Conservation (phyloP, 2,888 invertebrate species). For the Chouioia cunea region DNA sequence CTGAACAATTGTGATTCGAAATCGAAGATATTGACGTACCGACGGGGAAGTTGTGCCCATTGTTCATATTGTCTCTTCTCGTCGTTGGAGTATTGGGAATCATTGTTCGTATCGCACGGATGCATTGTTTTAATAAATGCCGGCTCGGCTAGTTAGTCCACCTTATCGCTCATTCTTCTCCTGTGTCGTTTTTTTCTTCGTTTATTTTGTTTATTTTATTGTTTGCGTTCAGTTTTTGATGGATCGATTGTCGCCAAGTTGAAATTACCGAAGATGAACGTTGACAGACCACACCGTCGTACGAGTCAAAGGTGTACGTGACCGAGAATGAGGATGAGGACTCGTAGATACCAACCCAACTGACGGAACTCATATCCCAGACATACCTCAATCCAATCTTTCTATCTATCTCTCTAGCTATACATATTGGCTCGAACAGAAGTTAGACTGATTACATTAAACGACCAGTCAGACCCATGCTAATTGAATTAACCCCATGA, state of each 20-base stretch:
- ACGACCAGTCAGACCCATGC: too few species aligned
- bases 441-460: conserved; percentile 14
- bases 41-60: background rate
- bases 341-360: background rate
- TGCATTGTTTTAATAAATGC: conserved; percentile 47
- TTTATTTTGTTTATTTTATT: background rate
- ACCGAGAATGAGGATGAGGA: conserved; percentile 40
- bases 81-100: conserved; percentile 27
- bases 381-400: too few species aligned
- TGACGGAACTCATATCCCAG: too few species aligned
- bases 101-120: conserved; percentile 37
- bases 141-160: conserved; percentile 44
- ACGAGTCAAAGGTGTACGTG: conserved; percentile 35
- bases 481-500: too few species aligned
- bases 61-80: background rate
- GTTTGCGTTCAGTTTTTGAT: too few species aligned
- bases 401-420: too few species aligned
- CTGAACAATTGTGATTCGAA: conserved; percentile 59
- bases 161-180: background rate
- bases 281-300: conserved; percentile 4
- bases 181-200: background rate
- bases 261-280: too few species aligned
- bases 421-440: background rate
- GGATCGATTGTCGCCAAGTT: too few species aligned
- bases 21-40: conserved; percentile 58